Conservation (phyloP, 2,888 invertebrate genomes). For the Netelia inedita region DNA sequence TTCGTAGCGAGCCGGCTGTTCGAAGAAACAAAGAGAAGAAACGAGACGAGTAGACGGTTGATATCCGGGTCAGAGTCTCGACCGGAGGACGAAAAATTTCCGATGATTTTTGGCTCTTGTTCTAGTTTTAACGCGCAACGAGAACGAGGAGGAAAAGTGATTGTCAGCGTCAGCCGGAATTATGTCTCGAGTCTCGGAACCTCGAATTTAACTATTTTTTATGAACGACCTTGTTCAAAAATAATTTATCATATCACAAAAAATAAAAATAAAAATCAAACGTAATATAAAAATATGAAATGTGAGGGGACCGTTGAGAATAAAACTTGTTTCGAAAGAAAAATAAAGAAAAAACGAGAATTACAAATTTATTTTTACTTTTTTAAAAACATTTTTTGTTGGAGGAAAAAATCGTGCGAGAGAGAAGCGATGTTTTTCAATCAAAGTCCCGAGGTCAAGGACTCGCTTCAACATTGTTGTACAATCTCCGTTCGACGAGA, state of each 20-base stretch:
- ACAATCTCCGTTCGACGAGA: background rate
- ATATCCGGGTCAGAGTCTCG: constrained; percentile 66
- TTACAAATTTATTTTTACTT: no score
- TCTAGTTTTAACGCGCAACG: constrained; percentile 45
- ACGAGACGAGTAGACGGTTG: constrained; percentile 46
- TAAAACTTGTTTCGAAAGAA: no score
- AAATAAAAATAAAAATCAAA: background rate
- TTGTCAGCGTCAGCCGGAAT: constrained; percentile 16
- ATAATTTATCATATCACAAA: background rate
- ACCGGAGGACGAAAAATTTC: constrained; percentile 51
- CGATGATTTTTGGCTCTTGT: constrained; percentile 64
- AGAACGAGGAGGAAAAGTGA: constrained; percentile 20
- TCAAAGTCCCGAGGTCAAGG: no score
- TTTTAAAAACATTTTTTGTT: no score
- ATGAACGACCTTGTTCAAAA: background rate
- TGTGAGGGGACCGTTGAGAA: no score
- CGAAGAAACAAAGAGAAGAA: constrained; percentile 62
- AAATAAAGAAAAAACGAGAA: no score
- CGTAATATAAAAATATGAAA: no score
- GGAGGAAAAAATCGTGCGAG: no score
- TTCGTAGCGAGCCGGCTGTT: constrained; percentile 33
- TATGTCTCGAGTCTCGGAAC: background rate
- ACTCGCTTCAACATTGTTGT: no score
- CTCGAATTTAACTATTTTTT: background rate
- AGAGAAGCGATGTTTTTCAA: no score